Conservation (phyloP, 2,797 vertebrate genomes). For the Stomatorhinus walkeri region DNA sequence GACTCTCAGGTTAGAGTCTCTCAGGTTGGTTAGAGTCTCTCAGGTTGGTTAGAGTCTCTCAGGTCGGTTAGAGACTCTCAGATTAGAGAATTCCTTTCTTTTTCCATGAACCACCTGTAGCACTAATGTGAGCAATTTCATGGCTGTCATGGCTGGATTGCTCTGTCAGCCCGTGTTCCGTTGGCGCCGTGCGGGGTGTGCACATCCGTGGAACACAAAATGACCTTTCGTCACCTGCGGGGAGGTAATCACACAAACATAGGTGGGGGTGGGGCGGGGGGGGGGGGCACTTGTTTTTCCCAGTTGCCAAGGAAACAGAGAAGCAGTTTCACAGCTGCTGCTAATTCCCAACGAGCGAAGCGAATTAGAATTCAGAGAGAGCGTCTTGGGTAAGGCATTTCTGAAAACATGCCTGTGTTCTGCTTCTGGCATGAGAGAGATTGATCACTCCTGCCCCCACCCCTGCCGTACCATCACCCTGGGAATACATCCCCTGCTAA, state of each 20-base stretch:
- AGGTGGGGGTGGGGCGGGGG: background rate
- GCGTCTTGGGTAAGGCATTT: background rate
- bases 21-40: too few species aligned
- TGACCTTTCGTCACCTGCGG: constrained; percentile 1
- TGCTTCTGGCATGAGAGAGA: background rate
- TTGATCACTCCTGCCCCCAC: background rate
- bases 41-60: background rate
- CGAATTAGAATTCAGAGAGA: constrained; percentile 16
- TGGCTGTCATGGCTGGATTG: constrained; percentile 33
- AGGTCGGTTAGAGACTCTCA: background rate
- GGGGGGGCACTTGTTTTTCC: background rate
- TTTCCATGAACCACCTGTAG: background rate
- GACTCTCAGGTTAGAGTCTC: too few species aligned
- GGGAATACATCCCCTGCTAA: background rate
- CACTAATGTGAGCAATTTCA: background rate
- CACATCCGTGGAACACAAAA: background rate
- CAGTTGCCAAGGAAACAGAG: constrained; percentile 21
- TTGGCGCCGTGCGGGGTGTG: background rate
- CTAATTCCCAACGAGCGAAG: constrained; percentile 17
- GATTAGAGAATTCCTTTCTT: background rate
- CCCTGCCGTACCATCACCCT: background rate
- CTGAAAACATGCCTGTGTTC: background rate
- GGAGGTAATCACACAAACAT: background rate
- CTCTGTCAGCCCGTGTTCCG: background rate
- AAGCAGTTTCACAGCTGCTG: background rate